Percentiles rank a stretch among this genome's conserved stretches.
Conservation (phyloP, 2,113 vertebrate species). For the Alethe castanea region DNA sequence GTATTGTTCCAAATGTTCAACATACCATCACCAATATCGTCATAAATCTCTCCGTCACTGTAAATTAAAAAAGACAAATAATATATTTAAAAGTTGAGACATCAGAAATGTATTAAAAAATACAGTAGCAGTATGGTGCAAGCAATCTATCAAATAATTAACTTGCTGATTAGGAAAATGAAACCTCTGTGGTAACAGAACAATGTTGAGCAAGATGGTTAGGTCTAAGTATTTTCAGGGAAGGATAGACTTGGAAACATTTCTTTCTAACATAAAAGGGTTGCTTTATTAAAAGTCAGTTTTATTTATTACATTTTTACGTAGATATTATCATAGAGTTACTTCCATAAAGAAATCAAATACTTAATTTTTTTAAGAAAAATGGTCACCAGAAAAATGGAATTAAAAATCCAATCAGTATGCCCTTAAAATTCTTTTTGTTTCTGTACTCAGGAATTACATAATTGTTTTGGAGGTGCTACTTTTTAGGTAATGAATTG, state of each 20-base stretch:
- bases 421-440: not conserved
- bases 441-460: not conserved
- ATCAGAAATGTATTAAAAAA: not conserved
- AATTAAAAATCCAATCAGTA: not conserved
- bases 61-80: conserved; percentile 37
- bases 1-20: not conserved
- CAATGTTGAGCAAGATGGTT: not conserved
- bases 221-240: not conserved
- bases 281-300: not conserved
- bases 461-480: not conserved
- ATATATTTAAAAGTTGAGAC: not conserved
- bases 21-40: conserved; percentile 91
- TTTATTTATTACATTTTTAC: not conserved
- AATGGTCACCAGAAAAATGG: not conserved
- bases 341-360: not conserved
- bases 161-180: not conserved
- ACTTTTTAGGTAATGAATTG: not conserved
- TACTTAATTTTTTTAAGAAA: not conserved
- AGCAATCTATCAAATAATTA: not conserved
- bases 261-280: not conserved
- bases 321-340: not conserved
- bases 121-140: not conserved
- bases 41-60: conserved; percentile 93
- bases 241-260: not conserved
- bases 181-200: not conserved